Evolutionary conservation across 2,797 vertebrate species (phyloP).

Genomic region (Salarias fasciatus): DNA sequence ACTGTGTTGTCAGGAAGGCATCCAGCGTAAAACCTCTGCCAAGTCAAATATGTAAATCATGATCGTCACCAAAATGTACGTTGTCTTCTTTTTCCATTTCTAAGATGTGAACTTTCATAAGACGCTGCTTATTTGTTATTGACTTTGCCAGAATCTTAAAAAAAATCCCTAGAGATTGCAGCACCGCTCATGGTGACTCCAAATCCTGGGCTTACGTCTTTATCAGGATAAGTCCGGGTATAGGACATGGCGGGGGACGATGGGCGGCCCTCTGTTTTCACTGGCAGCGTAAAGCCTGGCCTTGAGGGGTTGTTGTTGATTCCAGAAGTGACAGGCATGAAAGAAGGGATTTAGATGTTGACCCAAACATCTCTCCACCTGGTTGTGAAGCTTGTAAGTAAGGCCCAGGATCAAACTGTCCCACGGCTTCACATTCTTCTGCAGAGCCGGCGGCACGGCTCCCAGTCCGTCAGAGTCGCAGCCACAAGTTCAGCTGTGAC

Average conservation of each 20-base stretch:
- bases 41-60: too few species aligned
- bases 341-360: slow-evolving; percentile 72
- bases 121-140: not conserved
- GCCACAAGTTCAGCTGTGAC: slow-evolving; percentile 47
- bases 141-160: slow-evolving; percentile 28
- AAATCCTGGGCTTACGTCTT: slow-evolving; percentile 55
- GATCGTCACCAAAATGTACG: too few species aligned
- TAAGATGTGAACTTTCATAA: slow-evolving; percentile 5
- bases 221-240: slow-evolving; percentile 53
- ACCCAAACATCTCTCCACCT: slow-evolving; percentile 63
- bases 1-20: too few species aligned
- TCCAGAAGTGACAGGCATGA: slow-evolving; percentile 64
- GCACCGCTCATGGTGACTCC: slow-evolving; percentile 46
- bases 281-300: slow-evolving; percentile 38
- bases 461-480: slow-evolving; percentile 20
- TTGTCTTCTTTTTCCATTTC: not conserved
- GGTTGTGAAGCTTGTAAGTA: slow-evolving; percentile 64
- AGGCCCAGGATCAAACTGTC: slow-evolving; percentile 47
- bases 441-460: slow-evolving; percentile 46
- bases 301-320: slow-evolving; percentile 59
- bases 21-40: too few species aligned
- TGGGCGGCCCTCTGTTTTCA: slow-evolving; percentile 45
- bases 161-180: slow-evolving; percentile 25
- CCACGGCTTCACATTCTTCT: slow-evolving; percentile 50
- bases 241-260: slow-evolving; percentile 42